Percentiles rank a stretch among this genome's conserved stretches.
Conservation (phyloP, 2,797 vertebrate species). For the Sebastes hopkinsi region DNA sequence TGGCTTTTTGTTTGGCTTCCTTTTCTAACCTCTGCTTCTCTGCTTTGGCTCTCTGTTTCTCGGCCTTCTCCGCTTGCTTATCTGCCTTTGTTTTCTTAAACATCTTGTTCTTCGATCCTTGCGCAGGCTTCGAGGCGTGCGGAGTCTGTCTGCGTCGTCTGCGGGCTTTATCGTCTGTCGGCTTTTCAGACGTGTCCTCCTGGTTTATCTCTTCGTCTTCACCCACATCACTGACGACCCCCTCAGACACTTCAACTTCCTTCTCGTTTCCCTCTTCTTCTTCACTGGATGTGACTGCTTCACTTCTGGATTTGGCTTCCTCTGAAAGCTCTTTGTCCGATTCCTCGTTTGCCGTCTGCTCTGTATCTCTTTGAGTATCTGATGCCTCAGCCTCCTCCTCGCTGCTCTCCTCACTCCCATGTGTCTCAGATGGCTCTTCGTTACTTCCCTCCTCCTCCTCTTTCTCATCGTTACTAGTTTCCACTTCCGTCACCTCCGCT, state of each 20-base stretch:
- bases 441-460: constrained; percentile 58
- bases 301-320: constrained; percentile 23
- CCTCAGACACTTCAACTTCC: constrained; percentile 16
- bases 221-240: constrained; percentile 8
- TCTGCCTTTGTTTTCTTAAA: constrained; percentile 65
- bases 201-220: constrained; percentile 38
- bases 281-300: constrained; percentile 47
- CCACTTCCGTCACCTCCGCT: constrained; percentile 54
- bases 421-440: constrained; percentile 52
- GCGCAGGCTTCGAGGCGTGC: not conserved
- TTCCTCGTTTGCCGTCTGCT: constrained; percentile 31
- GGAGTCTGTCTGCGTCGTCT: not conserved
- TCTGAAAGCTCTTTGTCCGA: constrained; percentile 34
- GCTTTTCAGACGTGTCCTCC: not conserved
- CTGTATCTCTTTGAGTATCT: constrained; percentile 41
- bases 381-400: constrained; percentile 51
- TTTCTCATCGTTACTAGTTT: constrained; percentile 50
- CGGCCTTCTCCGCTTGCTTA: constrained; percentile 54
- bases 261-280: constrained; percentile 53
- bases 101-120: constrained; percentile 59
- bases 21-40: constrained; percentile 41
- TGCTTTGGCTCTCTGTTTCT: constrained; percentile 31
- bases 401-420: constrained; percentile 61
- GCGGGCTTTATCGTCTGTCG: not conserved
- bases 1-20: constrained; percentile 62